Evolutionary conservation across 2,797 vertebrate species (phyloP), one percentile per base, ranked within the genome.

Genomic region (Tokudaia tokunoshimensis): DNA sequence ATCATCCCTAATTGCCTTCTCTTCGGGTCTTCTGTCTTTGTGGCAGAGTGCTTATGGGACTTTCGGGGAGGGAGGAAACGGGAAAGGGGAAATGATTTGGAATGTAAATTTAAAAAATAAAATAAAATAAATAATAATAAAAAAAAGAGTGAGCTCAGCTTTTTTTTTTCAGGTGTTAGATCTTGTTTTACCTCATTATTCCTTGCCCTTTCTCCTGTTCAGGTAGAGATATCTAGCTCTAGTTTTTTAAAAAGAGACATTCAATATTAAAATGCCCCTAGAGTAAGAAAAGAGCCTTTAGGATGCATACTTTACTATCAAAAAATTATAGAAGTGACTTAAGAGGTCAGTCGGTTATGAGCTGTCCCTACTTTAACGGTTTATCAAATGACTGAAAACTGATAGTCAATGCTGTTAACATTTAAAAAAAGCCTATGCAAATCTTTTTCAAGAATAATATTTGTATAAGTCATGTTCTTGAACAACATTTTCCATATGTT

Each of bases 101-200:
- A n/a, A n/a, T n/a, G n/a, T n/a, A n/a, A n/a, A n/a, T n/a, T n/a
- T n/a, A n/a, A n/a, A n/a, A n/a, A n/a, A n/a, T n/a, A n/a, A n/a
- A n/a, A n/a, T n/a, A n/a, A n/a, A n/a, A n/a, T n/a, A n/a, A n/a
- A n/a, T n/a, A n/a, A n/a, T n/a, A n/a, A n/a, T n/a, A n/a, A n/a
- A n/a, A n/a, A n/a, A n/a, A 55, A 83, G 91, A 92, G 87, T 82
- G 67, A 92, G n/a, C 29, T 59, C 75, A 31, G 92, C 34, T 96
- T 79, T 83, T 96, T 92, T 75, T 74, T 91, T 70, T 47, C 95
- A 89, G 55, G 70, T 95, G 79, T 80, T 88, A 94, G 85, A 86
- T 93, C 94, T 92, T 92, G 81, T 91, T 94, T 93, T 90, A 59
- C 76, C 52, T 96, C 85, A 86, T 96, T 96, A 97, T 44, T 97